Conservation (phyloP, 64 coral and sea anemone genomes). For the Dendronephthya gigantea region DNA sequence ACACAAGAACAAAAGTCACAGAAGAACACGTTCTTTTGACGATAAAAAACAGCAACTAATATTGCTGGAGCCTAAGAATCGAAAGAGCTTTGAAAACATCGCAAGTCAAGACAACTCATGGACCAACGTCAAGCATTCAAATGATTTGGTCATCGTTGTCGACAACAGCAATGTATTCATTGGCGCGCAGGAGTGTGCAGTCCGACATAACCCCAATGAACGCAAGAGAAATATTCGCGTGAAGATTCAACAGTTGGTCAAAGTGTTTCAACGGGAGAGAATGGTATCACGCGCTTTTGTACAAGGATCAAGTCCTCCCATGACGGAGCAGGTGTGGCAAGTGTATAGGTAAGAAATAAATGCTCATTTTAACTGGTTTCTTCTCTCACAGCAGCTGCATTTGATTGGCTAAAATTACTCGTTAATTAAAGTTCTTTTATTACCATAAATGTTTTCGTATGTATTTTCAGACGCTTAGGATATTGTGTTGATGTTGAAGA, state of each 20-base stretch:
- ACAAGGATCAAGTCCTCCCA: conserved; percentile 85
- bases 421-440: too few species aligned
- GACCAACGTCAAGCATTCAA: background rate
- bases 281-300: conserved; percentile 49
- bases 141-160: conserved; percentile 49
- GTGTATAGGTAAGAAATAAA: conserved; percentile 59
- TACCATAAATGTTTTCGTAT: background rate
- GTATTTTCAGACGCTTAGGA: conserved; percentile 55
- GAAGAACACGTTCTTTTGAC: background rate
- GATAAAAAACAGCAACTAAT: background rate
- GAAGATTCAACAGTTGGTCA: conserved; percentile 78
- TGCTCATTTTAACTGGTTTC: too few species aligned
- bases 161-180: conserved; percentile 99
- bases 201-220: conserved; percentile 49
- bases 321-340: conserved; percentile 88
- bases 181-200: conserved; percentile 91
- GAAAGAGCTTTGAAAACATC: background rate
- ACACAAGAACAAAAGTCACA: background rate
- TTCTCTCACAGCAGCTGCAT: too few species aligned
- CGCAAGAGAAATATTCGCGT: conserved; percentile 78
- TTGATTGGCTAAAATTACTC: too few species aligned
- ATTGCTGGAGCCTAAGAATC: background rate
- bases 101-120: background rate
- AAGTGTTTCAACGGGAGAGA: conserved; percentile 71
- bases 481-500: conserved; percentile 94